Percentiles rank a stretch among this genome's conserved stretches.
These are phyloP conservation scores for Mystacornis crossleyi DNA, from an alignment of 2,113 vertebrate species.

Conservation along the genomic window DNA sequence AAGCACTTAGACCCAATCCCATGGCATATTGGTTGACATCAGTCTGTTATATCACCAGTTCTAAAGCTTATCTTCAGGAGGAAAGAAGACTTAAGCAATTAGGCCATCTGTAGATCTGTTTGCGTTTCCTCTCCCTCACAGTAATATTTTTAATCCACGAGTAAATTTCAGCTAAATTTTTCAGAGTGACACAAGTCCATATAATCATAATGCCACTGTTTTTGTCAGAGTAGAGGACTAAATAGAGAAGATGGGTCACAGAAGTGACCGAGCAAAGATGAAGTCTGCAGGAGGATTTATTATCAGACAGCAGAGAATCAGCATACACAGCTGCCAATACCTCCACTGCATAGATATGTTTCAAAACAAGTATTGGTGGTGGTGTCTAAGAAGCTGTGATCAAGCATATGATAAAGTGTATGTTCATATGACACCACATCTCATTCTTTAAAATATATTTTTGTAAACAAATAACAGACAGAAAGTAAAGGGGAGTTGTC, in stretches of 20 bases:
- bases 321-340: neutral
- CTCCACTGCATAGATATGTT: neutral
- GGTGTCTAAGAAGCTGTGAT: neutral
- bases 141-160: neutral
- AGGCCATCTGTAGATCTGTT: conserved; percentile 6
- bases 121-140: neutral
- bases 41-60: neutral
- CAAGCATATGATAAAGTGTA: neutral
- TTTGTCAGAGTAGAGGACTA: neutral
- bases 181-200: neutral
- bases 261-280: neutral
- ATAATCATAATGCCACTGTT: neutral
- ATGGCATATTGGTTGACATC: neutral
- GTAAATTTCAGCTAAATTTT: neutral
- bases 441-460: neutral
- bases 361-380: neutral
- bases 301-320: neutral
- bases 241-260: neutral
- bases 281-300: neutral
- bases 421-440: neutral
- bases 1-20: neutral
- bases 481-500: neutral
- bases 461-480: neutral
- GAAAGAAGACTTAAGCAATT: neutral
- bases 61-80: neutral